phyloP scores from a whole-genome alignment of 1,140 invertebrate species.

The Hesperophylax magnus region DNA sequence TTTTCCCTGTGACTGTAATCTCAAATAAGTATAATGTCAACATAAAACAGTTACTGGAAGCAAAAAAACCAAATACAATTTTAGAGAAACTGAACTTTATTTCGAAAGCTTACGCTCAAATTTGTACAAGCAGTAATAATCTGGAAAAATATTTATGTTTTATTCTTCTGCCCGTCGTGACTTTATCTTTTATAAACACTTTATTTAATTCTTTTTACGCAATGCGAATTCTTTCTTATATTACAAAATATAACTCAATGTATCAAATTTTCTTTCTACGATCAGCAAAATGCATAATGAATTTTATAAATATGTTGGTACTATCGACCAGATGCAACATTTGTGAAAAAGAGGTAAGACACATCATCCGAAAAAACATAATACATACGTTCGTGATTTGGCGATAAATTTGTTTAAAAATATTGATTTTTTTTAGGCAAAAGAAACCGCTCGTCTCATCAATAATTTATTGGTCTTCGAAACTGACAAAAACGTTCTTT shows the following conservation, averaged over 20 bases:
- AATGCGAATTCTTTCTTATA: neutral
- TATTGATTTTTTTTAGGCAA: too few species aligned
- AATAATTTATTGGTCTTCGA: too few species aligned
- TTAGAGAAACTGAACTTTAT: neutral
- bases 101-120: neutral
- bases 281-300: neutral
- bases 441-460: too few species aligned
- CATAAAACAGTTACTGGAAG: neutral
- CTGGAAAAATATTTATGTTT: neutral
- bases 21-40: too few species aligned
- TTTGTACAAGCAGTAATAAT: neutral
- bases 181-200: neutral
- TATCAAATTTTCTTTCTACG: too few species aligned
- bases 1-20: too few species aligned
- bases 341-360: neutral
- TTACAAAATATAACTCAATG: too few species aligned
- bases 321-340: neutral
- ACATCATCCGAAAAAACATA: too few species aligned
- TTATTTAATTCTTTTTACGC: neutral
- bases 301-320: neutral
- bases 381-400: too few species aligned
- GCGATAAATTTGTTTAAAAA: too few species aligned
- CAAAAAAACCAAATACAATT: too few species aligned
- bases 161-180: neutral
- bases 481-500: too few species aligned